Percentiles rank a stretch among this genome's conserved stretches.
phyloP scores from a whole-genome alignment of 37 sponge, comb jelly and placozoan species.

The Eunapius fragilis region DNA sequence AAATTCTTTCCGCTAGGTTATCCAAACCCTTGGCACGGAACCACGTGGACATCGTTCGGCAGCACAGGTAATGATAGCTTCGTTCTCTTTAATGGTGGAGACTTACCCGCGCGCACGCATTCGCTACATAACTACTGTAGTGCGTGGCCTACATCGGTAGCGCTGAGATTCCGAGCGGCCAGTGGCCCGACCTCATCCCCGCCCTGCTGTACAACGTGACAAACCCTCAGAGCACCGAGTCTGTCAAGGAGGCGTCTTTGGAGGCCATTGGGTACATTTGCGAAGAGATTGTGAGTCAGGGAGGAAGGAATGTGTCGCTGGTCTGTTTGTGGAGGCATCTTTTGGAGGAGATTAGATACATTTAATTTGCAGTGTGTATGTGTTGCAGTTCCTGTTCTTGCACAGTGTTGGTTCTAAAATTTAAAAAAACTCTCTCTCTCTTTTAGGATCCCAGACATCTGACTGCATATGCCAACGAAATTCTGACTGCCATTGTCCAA shows the following conservation, averaged over 20 bases:
- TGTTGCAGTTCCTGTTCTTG: slow-evolving; percentile 14
- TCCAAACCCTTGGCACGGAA: slow-evolving; percentile 93
- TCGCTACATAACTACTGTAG: slow-evolving; percentile 22
- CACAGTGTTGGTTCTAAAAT: background rate
- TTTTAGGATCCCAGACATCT: slow-evolving; percentile 44
- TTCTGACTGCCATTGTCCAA: slow-evolving; percentile 95
- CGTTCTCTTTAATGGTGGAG: too few species aligned
- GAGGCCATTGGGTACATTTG: slow-evolving; percentile 94
- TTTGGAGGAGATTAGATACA: too few species aligned
- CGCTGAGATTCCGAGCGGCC: slow-evolving; percentile 80
- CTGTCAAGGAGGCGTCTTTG: slow-evolving; percentile 89
- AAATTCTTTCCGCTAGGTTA: slow-evolving; percentile 46
- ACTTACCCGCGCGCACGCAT: too few species aligned
- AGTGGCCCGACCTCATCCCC: slow-evolving; percentile 86
- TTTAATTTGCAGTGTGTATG: slow-evolving; percentile 18
- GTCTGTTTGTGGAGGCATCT: background rate
- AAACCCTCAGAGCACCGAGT: slow-evolving; percentile 31
- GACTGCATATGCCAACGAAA: slow-evolving; percentile 78
- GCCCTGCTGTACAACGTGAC: slow-evolving; percentile 51
- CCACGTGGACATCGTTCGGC: slow-evolving; percentile 75
- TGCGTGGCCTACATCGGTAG: slow-evolving; percentile 93
- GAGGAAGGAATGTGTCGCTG: background rate
- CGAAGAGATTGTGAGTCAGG: slow-evolving; percentile 86
- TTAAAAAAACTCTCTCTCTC: background rate
- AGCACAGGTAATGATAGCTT: too few species aligned